phyloP scores from a whole-genome alignment of 2,888 invertebrate genomes.

The Antheraea yamamai region DNA sequence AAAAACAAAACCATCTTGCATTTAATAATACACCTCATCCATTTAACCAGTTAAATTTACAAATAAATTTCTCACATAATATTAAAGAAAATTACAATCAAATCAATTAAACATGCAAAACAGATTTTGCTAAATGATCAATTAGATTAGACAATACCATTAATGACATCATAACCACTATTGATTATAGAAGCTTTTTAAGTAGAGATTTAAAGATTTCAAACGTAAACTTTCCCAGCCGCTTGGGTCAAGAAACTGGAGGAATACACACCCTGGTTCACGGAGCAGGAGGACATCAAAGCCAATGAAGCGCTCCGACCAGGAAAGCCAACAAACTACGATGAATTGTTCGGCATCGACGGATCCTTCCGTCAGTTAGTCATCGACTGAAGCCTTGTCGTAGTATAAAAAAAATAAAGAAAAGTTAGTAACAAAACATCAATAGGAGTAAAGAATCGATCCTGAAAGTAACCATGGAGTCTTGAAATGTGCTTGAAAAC shows the following conservation, averaged over 20 bases:
- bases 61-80: too few species aligned
- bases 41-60: too few species aligned
- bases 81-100: too few species aligned
- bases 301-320: conserved; percentile 91
- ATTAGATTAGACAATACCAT: too few species aligned
- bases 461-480: not conserved
- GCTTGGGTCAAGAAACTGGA: conserved; percentile 90
- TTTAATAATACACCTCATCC: not conserved
- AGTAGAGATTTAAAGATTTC: not conserved
- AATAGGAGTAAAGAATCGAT: conserved; percentile 8
- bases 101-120: too few species aligned
- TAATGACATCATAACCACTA: not conserved
- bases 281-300: conserved; percentile 89
- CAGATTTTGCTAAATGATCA: too few species aligned
- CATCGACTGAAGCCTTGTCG: conserved; percentile 83
- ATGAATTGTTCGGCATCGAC: conserved; percentile 94
- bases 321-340: conserved; percentile 92
- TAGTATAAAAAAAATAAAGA: conserved; percentile 16
- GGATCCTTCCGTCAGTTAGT: conserved; percentile 93
- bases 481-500: not conserved
- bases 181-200: not conserved
- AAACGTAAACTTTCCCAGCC: conserved; percentile 69
- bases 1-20: not conserved
- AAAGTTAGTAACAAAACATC: conserved; percentile 15
- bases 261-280: conserved; percentile 90